Evolutionary conservation across 2,888 invertebrate genomes (phyloP).

Genomic region (Diarsia dahlii): DNA sequence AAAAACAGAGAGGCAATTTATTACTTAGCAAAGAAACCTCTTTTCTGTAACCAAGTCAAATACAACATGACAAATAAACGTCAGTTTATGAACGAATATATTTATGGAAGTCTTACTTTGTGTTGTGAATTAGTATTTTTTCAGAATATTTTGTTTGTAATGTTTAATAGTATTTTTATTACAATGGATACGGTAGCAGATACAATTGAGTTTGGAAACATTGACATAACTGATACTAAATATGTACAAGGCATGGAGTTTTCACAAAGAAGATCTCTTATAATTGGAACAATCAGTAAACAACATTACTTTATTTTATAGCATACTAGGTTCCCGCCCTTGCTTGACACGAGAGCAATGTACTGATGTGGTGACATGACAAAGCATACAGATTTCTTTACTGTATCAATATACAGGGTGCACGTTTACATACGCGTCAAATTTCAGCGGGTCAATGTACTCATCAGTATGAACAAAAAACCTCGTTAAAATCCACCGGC

Average conservation of each 20-base stretch:
- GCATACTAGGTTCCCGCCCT: too few relatives aligned
- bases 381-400: neutral
- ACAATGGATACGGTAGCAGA: slow-evolving; percentile 40
- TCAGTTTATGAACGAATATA: slow-evolving; percentile 11
- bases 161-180: slow-evolving; percentile 13
- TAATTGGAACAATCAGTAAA: slow-evolving; percentile 77
- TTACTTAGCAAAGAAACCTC: slow-evolving; percentile 10
- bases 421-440: too few relatives aligned
- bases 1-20: neutral
- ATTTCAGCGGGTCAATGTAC: too few relatives aligned
- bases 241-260: slow-evolving; percentile 55
- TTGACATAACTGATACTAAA: slow-evolving; percentile 67
- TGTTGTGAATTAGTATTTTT: slow-evolving; percentile 13
- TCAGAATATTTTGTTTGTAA: slow-evolving; percentile 8
- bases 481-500: neutral
- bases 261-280: slow-evolving; percentile 70
- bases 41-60: slow-evolving; percentile 2
- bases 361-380: neutral
- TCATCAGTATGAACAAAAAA: neutral
- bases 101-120: slow-evolving; percentile 13
- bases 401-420: neutral
- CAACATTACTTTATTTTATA: neutral
- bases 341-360: neutral
- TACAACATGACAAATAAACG: slow-evolving; percentile 24
- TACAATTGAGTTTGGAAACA: slow-evolving; percentile 59